A percentile compares a stretch with the other conserved stretches of the same genome.
These are phyloP conservation scores for Colistium nudipinnis DNA, from an alignment of 2,113 vertebrate species.

Conservation along the genomic window DNA sequence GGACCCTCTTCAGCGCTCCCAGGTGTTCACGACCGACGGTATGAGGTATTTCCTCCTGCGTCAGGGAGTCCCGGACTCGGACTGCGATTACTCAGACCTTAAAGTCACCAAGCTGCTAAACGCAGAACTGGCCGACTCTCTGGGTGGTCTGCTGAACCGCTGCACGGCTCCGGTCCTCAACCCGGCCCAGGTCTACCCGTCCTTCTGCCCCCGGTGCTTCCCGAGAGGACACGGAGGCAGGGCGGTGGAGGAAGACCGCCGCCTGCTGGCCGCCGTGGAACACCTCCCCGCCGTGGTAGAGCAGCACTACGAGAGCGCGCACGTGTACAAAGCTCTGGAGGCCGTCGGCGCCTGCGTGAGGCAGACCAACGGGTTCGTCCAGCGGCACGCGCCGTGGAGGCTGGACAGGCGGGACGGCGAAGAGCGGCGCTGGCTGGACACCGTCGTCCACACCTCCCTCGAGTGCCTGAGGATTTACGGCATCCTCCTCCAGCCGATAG, in stretches of 20 bases:
- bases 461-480: slow-evolving; percentile 92
- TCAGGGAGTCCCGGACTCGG: slow-evolving; percentile 90
- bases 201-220: slow-evolving; percentile 84
- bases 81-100: slow-evolving; percentile 90
- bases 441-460: slow-evolving; percentile 87
- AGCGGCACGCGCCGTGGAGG: slow-evolving; percentile 93
- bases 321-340: slow-evolving; percentile 92
- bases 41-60: slow-evolving; percentile 94
- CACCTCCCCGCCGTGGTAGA: slow-evolving; percentile 82
- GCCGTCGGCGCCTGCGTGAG: slow-evolving; percentile 85
- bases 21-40: slow-evolving; percentile 86
- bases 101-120: slow-evolving; percentile 91
- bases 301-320: slow-evolving; percentile 81
- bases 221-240: slow-evolving; percentile 67
- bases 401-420: slow-evolving; percentile 67
- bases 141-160: slow-evolving; percentile 94
- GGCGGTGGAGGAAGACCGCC: slow-evolving; percentile 83
- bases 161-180: slow-evolving; percentile 89
- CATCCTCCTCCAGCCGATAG: slow-evolving; percentile 89
- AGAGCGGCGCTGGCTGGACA: slow-evolving; percentile 87
- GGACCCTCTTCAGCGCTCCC: slow-evolving; percentile 82
- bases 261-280: slow-evolving; percentile 81
- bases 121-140: slow-evolving; percentile 88
- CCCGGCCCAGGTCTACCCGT: slow-evolving; percentile 85
- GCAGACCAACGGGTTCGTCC: slow-evolving; percentile 90